Evolutionary conservation across 30 jellyfish, hydroid and myxozoan genomes (phyloP).

Genomic region (Chironex yamaguchii): DNA sequence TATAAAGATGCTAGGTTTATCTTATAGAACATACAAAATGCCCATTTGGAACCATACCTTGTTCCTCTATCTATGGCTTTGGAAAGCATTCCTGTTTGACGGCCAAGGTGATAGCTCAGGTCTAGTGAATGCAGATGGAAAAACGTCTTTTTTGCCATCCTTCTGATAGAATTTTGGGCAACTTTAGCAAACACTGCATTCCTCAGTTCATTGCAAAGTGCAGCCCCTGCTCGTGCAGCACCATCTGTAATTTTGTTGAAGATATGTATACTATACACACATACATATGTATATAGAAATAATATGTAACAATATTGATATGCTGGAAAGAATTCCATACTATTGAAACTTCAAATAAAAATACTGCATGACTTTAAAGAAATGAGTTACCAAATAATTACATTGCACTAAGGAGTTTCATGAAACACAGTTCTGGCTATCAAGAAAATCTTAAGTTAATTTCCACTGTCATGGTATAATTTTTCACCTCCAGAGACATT

Average conservation of each 20-base stretch:
- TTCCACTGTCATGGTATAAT: too few relatives aligned
- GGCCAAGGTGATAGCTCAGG: conserved; percentile 86
- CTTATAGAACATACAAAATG: neutral
- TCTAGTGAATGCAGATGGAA: conserved; percentile 92
- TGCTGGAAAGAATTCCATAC: too few relatives aligned
- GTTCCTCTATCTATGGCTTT: conserved; percentile 99
- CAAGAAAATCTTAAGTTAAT: too few relatives aligned
- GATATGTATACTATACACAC: too few relatives aligned
- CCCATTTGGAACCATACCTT: conserved; percentile 58
- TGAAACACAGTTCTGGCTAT: too few relatives aligned
- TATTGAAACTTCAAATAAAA: too few relatives aligned
- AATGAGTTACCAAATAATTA: too few relatives aligned
- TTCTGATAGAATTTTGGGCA: conserved; percentile 92
- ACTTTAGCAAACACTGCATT: conserved; percentile 98
- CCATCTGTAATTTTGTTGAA: conserved; percentile 98
- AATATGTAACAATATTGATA: too few relatives aligned
- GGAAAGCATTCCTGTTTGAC: conserved; percentile 97
- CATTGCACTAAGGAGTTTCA: too few relatives aligned
- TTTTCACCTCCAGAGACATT: too few relatives aligned
- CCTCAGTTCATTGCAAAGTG: conserved; percentile 87
- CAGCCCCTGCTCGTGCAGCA: conserved; percentile 92
- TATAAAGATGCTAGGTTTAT: neutral
- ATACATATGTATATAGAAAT: too few relatives aligned
- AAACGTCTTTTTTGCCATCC: conserved; percentile 85
- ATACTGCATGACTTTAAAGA: too few relatives aligned